Evolutionary conservation across 2,113 vertebrate species (phyloP), one percentile per base, ranked within the genome.

Genomic region (Tinamus guttatus): DNA sequence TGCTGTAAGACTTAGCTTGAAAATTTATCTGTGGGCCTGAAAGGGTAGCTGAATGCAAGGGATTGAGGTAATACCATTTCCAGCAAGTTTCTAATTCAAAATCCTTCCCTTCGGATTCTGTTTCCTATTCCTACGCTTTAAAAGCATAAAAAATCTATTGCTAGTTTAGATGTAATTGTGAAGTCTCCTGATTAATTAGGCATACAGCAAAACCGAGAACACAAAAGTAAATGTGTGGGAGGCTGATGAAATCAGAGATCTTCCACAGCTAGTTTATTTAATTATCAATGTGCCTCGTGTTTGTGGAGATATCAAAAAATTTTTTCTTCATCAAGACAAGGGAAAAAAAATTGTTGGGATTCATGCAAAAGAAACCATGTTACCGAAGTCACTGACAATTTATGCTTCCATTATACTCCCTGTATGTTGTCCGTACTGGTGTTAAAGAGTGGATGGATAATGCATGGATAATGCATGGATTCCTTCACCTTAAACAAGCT

Each of bases 181-280:
- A 80, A 74, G 40, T 94, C 90, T 91, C 80, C 38, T 5, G 45
- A 92, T 89, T 96, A 95, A 94, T 97, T 95, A 96, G 52, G 70
- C 89, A 94, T 96, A 84, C 81, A 79, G 77, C 92, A 94, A 85
- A 92, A 96, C 95, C 78, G 78, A 96, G 74, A 95, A 81, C 87
- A 93, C 77, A 93, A 93, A 94, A 95, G 87, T 85, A 96, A 95
- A 78, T 60, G 90, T 87, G 93, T 95, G 82, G 94, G 94, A 90
- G 47, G 77, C 86, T 86, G 93, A 63, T 94, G 94, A 94, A 93
- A 90, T 92, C 84, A 90, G 82, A 69, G 74, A 89, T 85, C 65
- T 73, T 69, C 60, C 10, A 38, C 79, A 68, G 78, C 85, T 83
- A 79, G 60, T 94, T 93, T 87, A 63, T 89, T 94, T 92, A 93